Evolutionary conservation across 1,140 invertebrate species (phyloP), one percentile per base, ranked within the genome.

Genomic region (Drosophila burlai): DNA sequence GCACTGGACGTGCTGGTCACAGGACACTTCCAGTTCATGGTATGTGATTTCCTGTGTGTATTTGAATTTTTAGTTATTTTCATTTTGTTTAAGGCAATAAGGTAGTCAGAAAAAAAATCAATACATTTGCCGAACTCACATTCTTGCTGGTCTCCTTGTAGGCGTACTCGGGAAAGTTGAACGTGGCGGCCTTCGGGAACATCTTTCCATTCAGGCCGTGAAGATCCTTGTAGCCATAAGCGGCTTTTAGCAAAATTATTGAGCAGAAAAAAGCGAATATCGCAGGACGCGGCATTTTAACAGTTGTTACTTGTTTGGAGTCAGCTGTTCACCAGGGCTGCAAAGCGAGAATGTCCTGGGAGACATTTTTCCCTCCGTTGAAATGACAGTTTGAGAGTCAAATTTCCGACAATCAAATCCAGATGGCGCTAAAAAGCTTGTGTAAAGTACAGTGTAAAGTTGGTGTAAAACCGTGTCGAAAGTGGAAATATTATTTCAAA

Each of bases 101-200:
- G n/a, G 21, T 1, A 40, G 10, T 10, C 16, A 29, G 50, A 80
- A 84, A 11, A 86, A 36, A 87, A 92, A 92, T 92, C 91, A 85
- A 92, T 92, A 91, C 0, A 24, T 1, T n/a, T 7, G 1, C 7
- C 8, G 29, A 10, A 95, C 95, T 94, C 94, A 97, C 96, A 93
- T 97, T 97, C 94, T 97, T 97, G 21, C 95, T 96, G 2, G 95
- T 96, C 93, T 97, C 96, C 93, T 97, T 97, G 83, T 97, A 97
- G 29, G 95, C 96, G 92, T 96, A 97, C 94, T 97, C 96, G n/a
- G 96, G 95, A 93, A 97, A 97, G 38, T 95, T 95, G 81, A 97
- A 97, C 3, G 85, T 92, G 3, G 91, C 91, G 26, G 84, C 64
- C 26, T 83, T 92, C 0, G 87, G 77, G 13, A 89, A 75, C 6